A percentile compares a stretch with the other conserved stretches of the same genome.
phyloP scores from a whole-genome alignment of 2,113 vertebrate species.

The Chunga burmeisteri region DNA sequence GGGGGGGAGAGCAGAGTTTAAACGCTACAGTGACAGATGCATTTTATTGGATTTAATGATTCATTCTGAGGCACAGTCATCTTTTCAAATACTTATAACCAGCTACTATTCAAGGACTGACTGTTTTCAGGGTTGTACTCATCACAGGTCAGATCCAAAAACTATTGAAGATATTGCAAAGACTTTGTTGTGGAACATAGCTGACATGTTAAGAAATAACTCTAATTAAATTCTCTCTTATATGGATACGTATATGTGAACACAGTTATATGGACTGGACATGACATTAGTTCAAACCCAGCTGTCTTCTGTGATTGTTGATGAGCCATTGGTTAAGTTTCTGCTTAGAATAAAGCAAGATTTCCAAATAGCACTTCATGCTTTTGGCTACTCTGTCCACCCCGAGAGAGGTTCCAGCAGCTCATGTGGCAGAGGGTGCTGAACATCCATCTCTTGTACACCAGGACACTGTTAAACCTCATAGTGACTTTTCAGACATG shows the following conservation, averaged over 20 bases:
- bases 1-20: neutral
- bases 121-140: neutral
- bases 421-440: neutral
- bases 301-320: neutral
- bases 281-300: neutral
- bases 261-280: neutral
- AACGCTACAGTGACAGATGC: slow-evolving; percentile 28
- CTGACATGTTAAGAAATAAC: neutral
- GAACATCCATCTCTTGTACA: neutral
- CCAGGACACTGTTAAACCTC: neutral
- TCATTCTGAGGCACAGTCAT: slow-evolving; percentile 14
- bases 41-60: slow-evolving; percentile 22
- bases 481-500: neutral
- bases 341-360: neutral
- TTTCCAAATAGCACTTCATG: neutral
- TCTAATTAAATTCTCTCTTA: neutral
- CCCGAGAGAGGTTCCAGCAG: neutral
- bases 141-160: neutral
- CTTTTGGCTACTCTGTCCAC: neutral
- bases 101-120: neutral
- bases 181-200: neutral
- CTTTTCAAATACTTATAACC: neutral
- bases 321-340: neutral
- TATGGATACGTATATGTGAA: neutral
- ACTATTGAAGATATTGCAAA: neutral